Evolutionary conservation across 2,888 invertebrate species (phyloP).

Genomic region (Campoplex capitator): DNA sequence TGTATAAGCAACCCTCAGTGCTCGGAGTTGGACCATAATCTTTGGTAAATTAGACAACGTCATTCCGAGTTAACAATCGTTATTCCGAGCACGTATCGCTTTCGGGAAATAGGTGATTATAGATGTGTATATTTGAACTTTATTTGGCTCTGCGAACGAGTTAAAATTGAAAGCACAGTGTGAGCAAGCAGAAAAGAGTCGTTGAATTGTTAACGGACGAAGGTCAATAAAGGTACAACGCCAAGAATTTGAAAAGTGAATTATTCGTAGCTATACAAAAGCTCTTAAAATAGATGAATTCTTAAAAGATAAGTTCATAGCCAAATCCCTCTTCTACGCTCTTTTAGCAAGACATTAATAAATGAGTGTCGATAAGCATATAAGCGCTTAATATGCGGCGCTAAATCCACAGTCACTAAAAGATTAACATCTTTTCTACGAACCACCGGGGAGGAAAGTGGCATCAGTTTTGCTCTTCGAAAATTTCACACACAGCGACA

Average conservation of each 20-base stretch:
- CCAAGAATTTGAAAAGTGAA: neutral
- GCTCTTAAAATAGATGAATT: neutral
- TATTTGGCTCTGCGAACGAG: no score
- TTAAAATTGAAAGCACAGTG: no score
- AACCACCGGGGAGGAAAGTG: neutral
- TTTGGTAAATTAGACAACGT: constrained; percentile 72
- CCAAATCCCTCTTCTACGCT: neutral
- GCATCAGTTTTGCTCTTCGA: neutral
- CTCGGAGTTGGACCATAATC: constrained; percentile 68
- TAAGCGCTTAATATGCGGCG: no score
- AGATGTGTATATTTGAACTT: neutral
- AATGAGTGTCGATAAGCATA: neutral
- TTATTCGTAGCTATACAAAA: neutral
- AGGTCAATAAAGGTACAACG: neutral
- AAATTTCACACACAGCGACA: neutral
- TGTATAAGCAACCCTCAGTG: constrained; percentile 45
- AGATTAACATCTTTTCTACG: neutral
- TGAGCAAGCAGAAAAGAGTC: neutral
- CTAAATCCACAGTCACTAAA: no score
- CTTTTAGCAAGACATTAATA: neutral
- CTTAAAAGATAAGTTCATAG: neutral
- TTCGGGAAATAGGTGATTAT: neutral
- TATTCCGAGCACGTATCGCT: constrained; percentile 72
- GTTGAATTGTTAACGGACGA: constrained; percentile 55
- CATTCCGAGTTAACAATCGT: constrained; percentile 73